Percentiles rank a stretch among this genome's conserved stretches.
Conservation (phyloP, 2,888 invertebrate species). For the Pelosia muscerda region DNA sequence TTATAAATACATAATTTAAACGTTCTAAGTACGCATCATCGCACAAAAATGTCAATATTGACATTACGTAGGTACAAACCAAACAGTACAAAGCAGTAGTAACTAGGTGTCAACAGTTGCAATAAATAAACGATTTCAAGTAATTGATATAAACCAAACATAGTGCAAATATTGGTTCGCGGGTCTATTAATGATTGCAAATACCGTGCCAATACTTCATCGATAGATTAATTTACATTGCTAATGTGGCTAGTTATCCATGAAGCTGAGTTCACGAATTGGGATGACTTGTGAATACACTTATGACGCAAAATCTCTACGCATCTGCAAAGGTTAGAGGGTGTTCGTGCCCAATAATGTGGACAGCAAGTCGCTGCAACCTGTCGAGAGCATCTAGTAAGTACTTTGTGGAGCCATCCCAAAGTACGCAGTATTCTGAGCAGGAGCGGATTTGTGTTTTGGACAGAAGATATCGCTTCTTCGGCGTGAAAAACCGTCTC, state of each 20-base stretch:
- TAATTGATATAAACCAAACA: background rate
- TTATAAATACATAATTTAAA: too few species aligned
- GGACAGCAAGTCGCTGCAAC: too few species aligned
- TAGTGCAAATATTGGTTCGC: constrained; percentile 4
- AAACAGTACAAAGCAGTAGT: background rate
- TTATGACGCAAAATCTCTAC: too few species aligned
- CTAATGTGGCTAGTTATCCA: constrained; percentile 17
- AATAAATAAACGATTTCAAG: constrained; percentile 5
- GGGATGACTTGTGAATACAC: too few species aligned
- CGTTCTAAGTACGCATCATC: background rate
- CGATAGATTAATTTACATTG: constrained; percentile 8
- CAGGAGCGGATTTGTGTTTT: too few species aligned
- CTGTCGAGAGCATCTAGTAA: too few species aligned
- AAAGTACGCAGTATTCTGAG: too few species aligned
- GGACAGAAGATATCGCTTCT: too few species aligned
- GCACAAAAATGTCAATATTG: constrained; percentile 15
- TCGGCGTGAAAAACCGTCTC: too few species aligned
- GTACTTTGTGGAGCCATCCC: too few species aligned
- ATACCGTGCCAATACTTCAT: constrained; percentile 9
- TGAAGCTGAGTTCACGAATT: background rate
- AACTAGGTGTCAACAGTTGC: constrained; percentile 9
- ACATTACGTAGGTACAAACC: background rate
- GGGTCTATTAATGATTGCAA: constrained; percentile 5
- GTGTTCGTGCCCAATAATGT: too few species aligned
- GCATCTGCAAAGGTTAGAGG: too few species aligned